Evolutionary conservation across 1,140 invertebrate species (phyloP), one percentile per base, ranked within the genome.

Genomic region (Drosophila arizonae): DNA sequence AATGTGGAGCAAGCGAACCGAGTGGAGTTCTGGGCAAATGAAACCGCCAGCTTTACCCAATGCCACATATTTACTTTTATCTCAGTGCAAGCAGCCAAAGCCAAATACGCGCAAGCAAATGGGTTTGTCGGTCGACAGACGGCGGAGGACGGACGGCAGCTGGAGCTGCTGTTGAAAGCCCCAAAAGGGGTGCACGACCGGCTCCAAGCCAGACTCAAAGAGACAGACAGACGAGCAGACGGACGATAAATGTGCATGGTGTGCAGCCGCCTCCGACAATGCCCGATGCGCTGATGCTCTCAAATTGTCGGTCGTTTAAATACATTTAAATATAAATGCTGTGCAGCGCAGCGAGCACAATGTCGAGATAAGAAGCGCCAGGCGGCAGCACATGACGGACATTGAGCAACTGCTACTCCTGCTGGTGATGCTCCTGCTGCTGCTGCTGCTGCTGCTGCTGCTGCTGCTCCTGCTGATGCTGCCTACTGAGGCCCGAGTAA

Each of bases 231-330:
- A 36, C 56, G 68, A 72, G 6, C 4, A 30, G 57, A 33, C 57
- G 33, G 28, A 79, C 84, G 82, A 76, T 78, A 79, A 88, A 86
- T 86, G 84, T 79, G 79, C 69, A 26, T 56, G 48, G 26, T 33
- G 52, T 33, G 24, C 52, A 26, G 33, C 51, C 52, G 61, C 39
- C 69, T 58, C 81, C 76, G 78, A 77, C 82, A 79, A 82, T 73
- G 67, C 72, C 30, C 63, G 24, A 33, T 33, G 62, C 57, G 73
- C 74, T 74, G 85, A 88, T 75, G 84, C 80, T 88, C 51, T 77
- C 84, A 88, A 88, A 88, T 88, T 89, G 84, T 88, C 85, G 84
- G 84, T 88, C 84, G 85, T 85, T 88, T 88, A 88, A 88, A 88
- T 88, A 89, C 80, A 88, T 88, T 88, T 89, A 88, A 89, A 88